These are phyloP conservation scores for Catalaphyllia jardinei DNA, from an alignment of 64 coral and sea anemone species.

Conservation along the genomic window DNA sequence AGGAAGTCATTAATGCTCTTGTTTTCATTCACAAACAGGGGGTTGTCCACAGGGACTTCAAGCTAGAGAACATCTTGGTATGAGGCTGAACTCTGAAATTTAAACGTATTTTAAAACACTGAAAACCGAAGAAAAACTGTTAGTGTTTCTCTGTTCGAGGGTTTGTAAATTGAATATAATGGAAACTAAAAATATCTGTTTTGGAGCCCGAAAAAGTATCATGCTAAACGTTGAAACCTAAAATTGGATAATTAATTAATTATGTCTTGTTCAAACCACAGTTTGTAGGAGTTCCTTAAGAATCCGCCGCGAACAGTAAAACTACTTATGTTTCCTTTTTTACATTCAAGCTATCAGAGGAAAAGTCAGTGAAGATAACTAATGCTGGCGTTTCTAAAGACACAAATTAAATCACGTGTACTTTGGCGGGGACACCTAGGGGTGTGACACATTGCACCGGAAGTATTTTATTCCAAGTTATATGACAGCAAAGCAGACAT, in stretches of 20 bases:
- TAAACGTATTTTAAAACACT: too few relatives aligned
- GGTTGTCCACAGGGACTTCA: conserved; percentile 31
- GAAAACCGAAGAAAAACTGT: too few relatives aligned
- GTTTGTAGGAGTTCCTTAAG: too few relatives aligned
- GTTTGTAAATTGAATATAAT: too few relatives aligned
- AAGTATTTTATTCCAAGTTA: not conserved
- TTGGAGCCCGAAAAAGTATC: too few relatives aligned
- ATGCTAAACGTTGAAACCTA: too few relatives aligned
- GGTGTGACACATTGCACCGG: not conserved
- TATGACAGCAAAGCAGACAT: conserved; percentile 37
- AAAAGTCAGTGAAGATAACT: not conserved
- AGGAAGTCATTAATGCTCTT: not conserved
- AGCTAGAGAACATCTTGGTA: conserved; percentile 56
- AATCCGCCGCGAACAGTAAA: too few relatives aligned
- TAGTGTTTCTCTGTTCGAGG: too few relatives aligned
- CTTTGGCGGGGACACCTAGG: not conserved
- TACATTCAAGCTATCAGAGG: conserved; percentile 4
- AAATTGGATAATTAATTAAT: too few relatives aligned
- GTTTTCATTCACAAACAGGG: not conserved
- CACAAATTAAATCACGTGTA: conserved; percentile 19
- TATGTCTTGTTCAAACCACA: too few relatives aligned
- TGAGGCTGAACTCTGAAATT: not conserved
- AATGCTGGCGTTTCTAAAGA: conserved; percentile 14
- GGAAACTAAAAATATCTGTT: too few relatives aligned
- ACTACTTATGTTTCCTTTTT: not conserved